Conservation (phyloP, 2,888 invertebrate genomes). For the Diloba caeruleocephala region DNA sequence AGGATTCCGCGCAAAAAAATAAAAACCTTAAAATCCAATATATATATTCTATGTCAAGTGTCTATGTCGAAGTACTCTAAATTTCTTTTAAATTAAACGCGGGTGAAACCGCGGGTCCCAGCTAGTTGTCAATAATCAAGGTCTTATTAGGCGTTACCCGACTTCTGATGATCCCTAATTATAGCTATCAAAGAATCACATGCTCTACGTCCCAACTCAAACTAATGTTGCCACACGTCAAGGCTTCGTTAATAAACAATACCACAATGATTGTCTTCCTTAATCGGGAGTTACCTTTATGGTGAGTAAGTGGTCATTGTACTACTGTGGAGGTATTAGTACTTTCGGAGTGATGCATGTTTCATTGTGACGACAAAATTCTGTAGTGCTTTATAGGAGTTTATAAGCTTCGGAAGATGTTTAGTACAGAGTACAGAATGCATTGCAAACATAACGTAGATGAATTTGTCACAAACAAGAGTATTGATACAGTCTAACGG, state of each 20-base stretch:
- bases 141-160: not conserved
- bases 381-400: slow-evolving; percentile 9
- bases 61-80: too few species aligned
- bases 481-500: too few species aligned
- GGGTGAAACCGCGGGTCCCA: too few species aligned
- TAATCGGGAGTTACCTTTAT: slow-evolving; percentile 11
- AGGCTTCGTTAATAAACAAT: slow-evolving; percentile 35
- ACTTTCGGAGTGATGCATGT: slow-evolving; percentile 17
- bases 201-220: not conserved
- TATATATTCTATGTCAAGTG: too few species aligned
- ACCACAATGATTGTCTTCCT: slow-evolving; percentile 31
- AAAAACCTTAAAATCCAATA: too few species aligned
- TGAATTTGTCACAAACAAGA: too few species aligned
- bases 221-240: slow-evolving; percentile 6
- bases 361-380: slow-evolving; percentile 13
- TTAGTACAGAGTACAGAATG: too few species aligned
- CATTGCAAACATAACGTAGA: too few species aligned
- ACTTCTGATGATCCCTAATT: not conserved
- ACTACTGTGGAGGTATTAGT: not conserved
- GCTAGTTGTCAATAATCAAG: too few species aligned
- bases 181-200: not conserved
- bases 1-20: too few species aligned
- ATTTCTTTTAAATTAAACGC: too few species aligned
- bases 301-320: slow-evolving; percentile 37
- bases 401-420: not conserved